Evolutionary conservation across 2,113 vertebrate species (phyloP).

Genomic region (Nibea coibor): DNA sequence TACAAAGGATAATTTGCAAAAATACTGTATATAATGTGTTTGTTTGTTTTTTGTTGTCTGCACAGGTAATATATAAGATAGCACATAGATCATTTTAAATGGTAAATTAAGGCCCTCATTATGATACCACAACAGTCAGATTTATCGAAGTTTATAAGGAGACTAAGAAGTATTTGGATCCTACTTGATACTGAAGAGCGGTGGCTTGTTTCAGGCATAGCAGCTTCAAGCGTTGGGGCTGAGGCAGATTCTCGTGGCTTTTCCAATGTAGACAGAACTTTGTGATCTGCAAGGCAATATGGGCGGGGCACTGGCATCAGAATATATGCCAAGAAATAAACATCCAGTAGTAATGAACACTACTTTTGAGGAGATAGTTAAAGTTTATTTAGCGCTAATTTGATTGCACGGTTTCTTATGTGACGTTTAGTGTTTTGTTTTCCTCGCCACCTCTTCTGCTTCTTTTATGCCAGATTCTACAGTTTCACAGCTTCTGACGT

Average conservation of each 20-base stretch:
- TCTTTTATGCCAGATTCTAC: not conserved
- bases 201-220: slow-evolving; percentile 92
- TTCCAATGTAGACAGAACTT: slow-evolving; percentile 93
- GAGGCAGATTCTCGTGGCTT: slow-evolving; percentile 96
- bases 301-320: slow-evolving; percentile 48
- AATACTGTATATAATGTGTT: not conserved
- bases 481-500: not conserved
- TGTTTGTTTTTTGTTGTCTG: not conserved
- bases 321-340: slow-evolving; percentile 30
- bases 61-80: not conserved
- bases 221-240: slow-evolving; percentile 94
- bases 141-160: slow-evolving; percentile 6
- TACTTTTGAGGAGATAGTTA: slow-evolving; percentile 6
- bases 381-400: slow-evolving; percentile 27
- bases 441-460: not conserved
- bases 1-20: slow-evolving; percentile 1
- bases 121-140: slow-evolving; percentile 16
- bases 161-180: slow-evolving; percentile 62
- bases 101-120: not conserved
- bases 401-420: not conserved
- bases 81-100: not conserved
- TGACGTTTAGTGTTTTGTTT: slow-evolving; percentile 32
- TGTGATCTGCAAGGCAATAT: slow-evolving; percentile 88
- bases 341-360: slow-evolving; percentile 18
- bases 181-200: slow-evolving; percentile 97